Conservation (phyloP, 2,888 invertebrate species). For the Lissonota sp. region DNA sequence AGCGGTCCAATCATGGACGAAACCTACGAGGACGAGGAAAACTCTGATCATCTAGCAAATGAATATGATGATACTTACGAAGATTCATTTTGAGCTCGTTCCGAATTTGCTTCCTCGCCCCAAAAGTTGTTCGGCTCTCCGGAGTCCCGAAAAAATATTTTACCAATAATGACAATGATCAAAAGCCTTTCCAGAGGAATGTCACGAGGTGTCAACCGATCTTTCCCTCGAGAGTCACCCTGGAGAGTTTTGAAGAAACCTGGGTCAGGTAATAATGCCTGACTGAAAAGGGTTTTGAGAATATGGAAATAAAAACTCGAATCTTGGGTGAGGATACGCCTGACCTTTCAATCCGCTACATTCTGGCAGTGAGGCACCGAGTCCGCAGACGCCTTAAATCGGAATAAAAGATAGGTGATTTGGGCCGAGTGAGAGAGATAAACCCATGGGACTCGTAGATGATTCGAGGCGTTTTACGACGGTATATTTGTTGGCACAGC, state of each 20-base stretch:
- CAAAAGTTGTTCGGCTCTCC: no score
- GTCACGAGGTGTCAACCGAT: no score
- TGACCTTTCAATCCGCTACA: no score
- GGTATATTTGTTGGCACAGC: slow-evolving; percentile 48
- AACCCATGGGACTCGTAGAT: slow-evolving; percentile 27
- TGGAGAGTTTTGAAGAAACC: no score
- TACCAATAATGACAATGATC: background rate
- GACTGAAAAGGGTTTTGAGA: no score
- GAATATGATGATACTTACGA: slow-evolving; percentile 22
- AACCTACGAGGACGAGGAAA: slow-evolving; percentile 21
- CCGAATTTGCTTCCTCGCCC: background rate
- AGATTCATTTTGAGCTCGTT: slow-evolving; percentile 19
- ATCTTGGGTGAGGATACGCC: no score
- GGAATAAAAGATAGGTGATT: slow-evolving; percentile 23
- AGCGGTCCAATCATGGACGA: slow-evolving; percentile 10
- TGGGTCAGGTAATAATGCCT: no score
- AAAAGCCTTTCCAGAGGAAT: no score
- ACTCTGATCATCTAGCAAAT: background rate
- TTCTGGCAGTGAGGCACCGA: no score
- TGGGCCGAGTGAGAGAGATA: slow-evolving; percentile 2
- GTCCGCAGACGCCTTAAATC: background rate
- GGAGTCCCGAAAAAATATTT: no score
- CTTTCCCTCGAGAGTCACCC: no score
- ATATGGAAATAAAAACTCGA: no score
- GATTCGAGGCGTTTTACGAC: slow-evolving; percentile 17